Percentiles rank a stretch among this genome's conserved stretches.
Conservation (phyloP, 1,140 invertebrate genomes). For the Parapsyche elsis region DNA sequence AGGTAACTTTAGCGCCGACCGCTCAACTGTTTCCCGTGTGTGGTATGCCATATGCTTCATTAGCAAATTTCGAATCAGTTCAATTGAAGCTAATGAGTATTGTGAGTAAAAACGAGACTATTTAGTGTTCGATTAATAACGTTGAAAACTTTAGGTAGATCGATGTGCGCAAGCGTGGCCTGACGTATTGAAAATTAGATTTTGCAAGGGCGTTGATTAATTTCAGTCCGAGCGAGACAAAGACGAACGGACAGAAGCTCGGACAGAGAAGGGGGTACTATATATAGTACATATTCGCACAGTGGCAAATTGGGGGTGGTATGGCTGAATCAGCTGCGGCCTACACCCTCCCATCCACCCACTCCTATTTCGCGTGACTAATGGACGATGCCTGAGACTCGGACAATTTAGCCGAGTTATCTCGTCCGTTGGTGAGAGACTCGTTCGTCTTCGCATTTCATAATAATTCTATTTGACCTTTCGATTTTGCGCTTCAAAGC, state of each 20-base stretch:
- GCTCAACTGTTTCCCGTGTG: no score
- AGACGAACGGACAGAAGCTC: background rate
- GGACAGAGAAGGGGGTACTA: background rate
- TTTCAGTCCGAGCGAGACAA: slow-evolving; percentile 7
- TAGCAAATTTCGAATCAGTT: no score
- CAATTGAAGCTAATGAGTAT: no score
- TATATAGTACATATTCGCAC: background rate
- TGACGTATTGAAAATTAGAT: slow-evolving; percentile 38
- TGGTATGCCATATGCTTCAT: no score
- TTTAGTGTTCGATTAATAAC: no score
- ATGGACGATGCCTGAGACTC: background rate
- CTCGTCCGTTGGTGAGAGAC: background rate
- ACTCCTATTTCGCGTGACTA: slow-evolving; percentile 4
- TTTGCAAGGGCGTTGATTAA: slow-evolving; percentile 35
- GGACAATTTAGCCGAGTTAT: slow-evolving; percentile 13
- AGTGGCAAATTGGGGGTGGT: background rate
- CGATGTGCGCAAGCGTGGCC: background rate
- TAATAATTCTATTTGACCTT: background rate
- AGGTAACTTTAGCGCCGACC: no score
- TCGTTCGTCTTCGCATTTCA: background rate
- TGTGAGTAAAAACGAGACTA: no score
- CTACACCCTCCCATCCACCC: background rate
- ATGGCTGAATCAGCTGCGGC: slow-evolving; percentile 18
- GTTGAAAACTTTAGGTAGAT: no score
- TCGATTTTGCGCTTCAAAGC: background rate